Evolutionary conservation across 1,140 invertebrate species (phyloP), one percentile per base, ranked within the genome.

Genomic region (Drosophila serrata): DNA sequence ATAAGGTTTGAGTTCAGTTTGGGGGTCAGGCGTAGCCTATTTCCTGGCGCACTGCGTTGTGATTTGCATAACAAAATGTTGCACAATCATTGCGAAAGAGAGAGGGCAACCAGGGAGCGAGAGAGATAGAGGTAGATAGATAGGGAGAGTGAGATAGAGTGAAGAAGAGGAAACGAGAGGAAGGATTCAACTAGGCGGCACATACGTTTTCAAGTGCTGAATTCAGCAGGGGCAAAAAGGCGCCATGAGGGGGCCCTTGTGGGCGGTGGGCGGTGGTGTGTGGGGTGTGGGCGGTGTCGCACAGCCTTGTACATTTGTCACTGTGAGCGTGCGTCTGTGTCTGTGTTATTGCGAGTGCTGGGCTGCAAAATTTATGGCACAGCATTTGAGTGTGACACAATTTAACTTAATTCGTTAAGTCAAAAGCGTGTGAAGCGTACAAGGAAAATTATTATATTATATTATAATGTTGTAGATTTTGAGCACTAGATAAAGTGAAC

Each of bases 51-150:
- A 90, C 85, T 90, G 84, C 84, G 84, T 81, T 90, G 72, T 90
- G 84, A 88, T 88, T 88, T 88, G 84, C 84, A 88, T 88, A 88
- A 90, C 84, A 88, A 88, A 90, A 88, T 90, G 84, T 79, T 87
- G 84, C 76, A 79, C 76, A 79, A 79, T 70, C 65, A 45, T 72
- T 63, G 74, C 69, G 42, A 46, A 67, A 67, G 43, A 72, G 67
- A 27, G 37, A 27, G 31, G 33, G 42, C n/a, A 5, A 6, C 22
- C 13, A 8, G 7, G 22, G 22, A 13, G 22, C 43, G 40, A 24
- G 53, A 7, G 29, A 35, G 59, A 33, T 51, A 6, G 42, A 35
- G 42, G 6, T 27, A 6, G 24, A n/a, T 35, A n/a, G n/a, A n/a
- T n/a, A n/a, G n/a, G n/a, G n/a, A n/a, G n/a, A n/a, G n/a, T n/a